Base-by-base conservation (phyloP, 2,113 vertebrate genomes). In the Romanogobio albipinnatus region DNA sequence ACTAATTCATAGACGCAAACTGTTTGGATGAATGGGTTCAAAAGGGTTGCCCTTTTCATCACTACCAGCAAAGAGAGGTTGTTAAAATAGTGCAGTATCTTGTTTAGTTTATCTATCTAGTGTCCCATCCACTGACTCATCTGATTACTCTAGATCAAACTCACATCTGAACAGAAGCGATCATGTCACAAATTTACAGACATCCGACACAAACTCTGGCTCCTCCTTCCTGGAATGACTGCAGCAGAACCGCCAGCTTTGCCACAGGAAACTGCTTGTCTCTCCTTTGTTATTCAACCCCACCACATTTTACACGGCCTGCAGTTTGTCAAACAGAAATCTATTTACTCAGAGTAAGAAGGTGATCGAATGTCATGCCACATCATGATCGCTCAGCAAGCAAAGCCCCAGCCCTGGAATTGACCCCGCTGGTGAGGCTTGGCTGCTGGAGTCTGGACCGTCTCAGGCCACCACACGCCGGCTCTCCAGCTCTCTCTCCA, bases 401-500 rank as follows among this genome's bases (percentile, higher is more conserved):
- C 19, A 14, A 3, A 59, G 9, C 71, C 51, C 15, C 29, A 9
- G 24, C 15, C 8, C 56, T 58, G 45, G 24, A 59, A 47, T 22
- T 36, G 3, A 13, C 36, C 73, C 10, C 58, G 9, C 62, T 58
- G 86, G 3, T 22, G 75, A 73, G 43, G 61, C 74, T 53, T 64
- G n/a, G 66, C 82, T 81, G 76, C 79, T 58, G 51, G 5, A 19
- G 88, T 51, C 77, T 89, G 81, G 77, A 82, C 79, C 76, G 76
- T 88, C 83, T 77, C 85, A 2, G 73, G 58, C 51, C 84, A 85
- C 81, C 83, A 8, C 74, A 66, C 61, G 86, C 85, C 87, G 39
- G 73, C 88, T 89, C 91, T 88, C 89, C 87, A 61, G 87, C 85
- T 88, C 53, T 80, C 88, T 89, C 91, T 88, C 89, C 87, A 61